Percentiles rank a stretch among this genome's conserved stretches.
Evolutionary conservation across 2,797 vertebrate genomes (phyloP).

Genomic region (Smutsia temminckii): DNA sequence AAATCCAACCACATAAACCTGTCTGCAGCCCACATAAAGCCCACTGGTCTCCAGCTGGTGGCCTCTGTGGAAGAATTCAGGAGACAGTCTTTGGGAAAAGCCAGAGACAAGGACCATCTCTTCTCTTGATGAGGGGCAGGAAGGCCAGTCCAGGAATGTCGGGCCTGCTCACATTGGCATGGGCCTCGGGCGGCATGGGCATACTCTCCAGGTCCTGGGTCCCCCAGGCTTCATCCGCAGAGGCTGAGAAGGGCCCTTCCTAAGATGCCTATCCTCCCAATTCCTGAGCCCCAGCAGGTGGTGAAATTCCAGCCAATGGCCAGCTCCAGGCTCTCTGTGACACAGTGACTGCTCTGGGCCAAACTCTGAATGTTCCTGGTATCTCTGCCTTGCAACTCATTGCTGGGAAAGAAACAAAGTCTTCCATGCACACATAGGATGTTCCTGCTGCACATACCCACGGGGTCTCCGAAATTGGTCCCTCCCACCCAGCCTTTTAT

Average conservation of each 20-base stretch:
- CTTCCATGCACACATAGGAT: constrained; percentile 93
- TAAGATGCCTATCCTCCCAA: not conserved
- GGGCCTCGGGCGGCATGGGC: rapidly evolving
- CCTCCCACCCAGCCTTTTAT: constrained; percentile 84
- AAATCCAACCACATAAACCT: not conserved
- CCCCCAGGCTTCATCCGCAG: not conserved
- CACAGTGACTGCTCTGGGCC: rapidly evolving
- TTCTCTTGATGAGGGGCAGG: not conserved
- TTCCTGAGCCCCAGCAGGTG: not conserved
- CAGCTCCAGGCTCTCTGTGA: not conserved
- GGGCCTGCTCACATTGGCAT: not conserved
- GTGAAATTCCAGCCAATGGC: not conserved
- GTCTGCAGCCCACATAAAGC: not conserved
- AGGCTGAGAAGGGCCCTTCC: not conserved
- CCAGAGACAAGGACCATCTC: not conserved
- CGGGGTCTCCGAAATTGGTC: constrained; percentile 75
- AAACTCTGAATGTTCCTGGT: not conserved
- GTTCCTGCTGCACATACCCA: constrained; percentile 88
- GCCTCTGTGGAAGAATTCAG: not conserved
- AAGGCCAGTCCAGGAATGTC: not conserved
- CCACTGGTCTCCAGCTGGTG: not conserved
- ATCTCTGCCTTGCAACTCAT: not conserved
- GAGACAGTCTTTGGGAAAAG: not conserved
- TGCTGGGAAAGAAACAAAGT: not conserved
- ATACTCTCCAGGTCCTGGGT: not conserved